phyloP scores from a whole-genome alignment of 2,797 vertebrate species.

The Chloroceryle inda region DNA sequence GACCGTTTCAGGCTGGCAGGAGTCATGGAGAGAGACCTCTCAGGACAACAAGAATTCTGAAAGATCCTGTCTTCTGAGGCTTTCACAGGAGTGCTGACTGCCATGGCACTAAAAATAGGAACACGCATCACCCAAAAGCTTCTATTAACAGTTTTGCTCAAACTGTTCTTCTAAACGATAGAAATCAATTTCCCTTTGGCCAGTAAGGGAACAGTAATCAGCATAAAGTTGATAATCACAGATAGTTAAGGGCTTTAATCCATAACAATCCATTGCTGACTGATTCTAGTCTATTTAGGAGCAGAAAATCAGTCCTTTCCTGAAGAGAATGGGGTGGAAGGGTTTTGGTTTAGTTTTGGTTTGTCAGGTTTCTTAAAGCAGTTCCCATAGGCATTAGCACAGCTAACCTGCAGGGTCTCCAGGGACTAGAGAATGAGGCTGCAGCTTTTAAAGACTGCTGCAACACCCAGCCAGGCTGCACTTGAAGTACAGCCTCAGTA shows the following conservation, averaged over 20 bases:
- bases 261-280: background rate
- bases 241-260: background rate
- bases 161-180: accelerated
- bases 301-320: background rate
- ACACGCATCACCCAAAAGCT: background rate
- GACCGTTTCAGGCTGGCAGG: conserved; percentile 75
- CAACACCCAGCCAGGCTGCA: background rate
- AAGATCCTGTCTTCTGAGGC: background rate
- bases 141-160: background rate
- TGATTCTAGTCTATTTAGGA: background rate
- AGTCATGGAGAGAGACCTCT: conserved; percentile 56
- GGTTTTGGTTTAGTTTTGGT: background rate
- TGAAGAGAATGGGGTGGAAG: background rate
- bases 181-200: background rate
- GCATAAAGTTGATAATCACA: background rate
- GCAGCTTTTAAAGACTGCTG: background rate
- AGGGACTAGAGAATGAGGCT: background rate
- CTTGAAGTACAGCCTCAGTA: background rate
- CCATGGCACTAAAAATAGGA: conserved; percentile 39
- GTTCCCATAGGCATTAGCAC: background rate
- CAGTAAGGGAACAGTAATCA: background rate
- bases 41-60: conserved; percentile 57
- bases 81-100: conserved; percentile 70
- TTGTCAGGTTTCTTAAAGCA: background rate
- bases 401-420: background rate